Conservation (phyloP, 2,888 invertebrate genomes). For the Leptopilina myrica region DNA sequence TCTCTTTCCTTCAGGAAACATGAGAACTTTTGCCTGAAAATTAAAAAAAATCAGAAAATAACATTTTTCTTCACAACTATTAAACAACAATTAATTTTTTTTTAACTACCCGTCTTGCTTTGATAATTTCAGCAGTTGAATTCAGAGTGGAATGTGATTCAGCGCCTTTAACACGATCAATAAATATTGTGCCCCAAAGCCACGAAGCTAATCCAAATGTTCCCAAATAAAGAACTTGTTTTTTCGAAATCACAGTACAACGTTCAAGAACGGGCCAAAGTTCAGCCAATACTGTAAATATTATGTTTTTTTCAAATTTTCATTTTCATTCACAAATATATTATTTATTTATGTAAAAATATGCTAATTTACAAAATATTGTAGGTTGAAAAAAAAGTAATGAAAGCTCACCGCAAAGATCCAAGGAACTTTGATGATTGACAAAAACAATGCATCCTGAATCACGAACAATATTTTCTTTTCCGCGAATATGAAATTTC, state of each 20-base stretch:
- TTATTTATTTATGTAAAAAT: background rate
- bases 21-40: slow-evolving; percentile 84
- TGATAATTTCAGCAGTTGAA: slow-evolving; percentile 83
- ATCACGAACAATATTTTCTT: slow-evolving; percentile 85
- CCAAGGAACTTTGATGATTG: slow-evolving; percentile 93
- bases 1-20: slow-evolving; percentile 96
- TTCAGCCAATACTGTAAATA: slow-evolving; percentile 82
- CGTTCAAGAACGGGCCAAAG: slow-evolving; percentile 90
- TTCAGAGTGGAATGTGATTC: slow-evolving; percentile 87
- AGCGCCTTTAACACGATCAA: slow-evolving; percentile 85
- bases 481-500: slow-evolving; percentile 84
- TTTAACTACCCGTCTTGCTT: slow-evolving; percentile 79
- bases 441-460: slow-evolving; percentile 89
- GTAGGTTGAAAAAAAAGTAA: background rate
- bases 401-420: slow-evolving; percentile 85
- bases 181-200: slow-evolving; percentile 93
- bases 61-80: too few species aligned
- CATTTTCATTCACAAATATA: background rate
- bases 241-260: slow-evolving; percentile 90
- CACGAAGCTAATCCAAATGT: slow-evolving; percentile 91
- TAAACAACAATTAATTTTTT: too few species aligned
- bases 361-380: slow-evolving; percentile 1
- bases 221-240: slow-evolving; percentile 87
- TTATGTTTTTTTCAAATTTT: background rate
- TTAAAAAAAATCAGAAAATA: slow-evolving; percentile 41